These are phyloP conservation scores for Propithecus deckenii DNA, from an alignment of 2,797 vertebrate genomes.

Conservation along the genomic window DNA sequence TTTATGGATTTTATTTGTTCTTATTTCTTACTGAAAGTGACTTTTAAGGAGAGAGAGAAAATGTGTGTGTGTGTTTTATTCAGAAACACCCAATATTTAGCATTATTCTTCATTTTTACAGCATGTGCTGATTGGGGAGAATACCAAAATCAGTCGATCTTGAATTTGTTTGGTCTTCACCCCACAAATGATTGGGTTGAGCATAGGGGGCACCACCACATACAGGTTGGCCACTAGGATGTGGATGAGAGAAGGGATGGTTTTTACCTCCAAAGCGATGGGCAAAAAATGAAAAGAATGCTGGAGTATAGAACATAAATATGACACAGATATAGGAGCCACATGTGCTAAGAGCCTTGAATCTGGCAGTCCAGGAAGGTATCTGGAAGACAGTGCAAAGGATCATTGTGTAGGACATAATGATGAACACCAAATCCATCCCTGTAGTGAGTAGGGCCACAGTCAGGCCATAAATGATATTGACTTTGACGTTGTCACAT, in stretches of 20 bases:
- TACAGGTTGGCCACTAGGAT: constrained; percentile 74
- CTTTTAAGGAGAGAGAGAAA: not conserved
- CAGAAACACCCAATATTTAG: not conserved
- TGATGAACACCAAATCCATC: constrained; percentile 69
- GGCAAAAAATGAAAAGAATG: constrained; percentile 72
- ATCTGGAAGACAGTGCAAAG: constrained; percentile 69
- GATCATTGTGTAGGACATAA: constrained; percentile 62
- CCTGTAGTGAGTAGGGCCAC: constrained; percentile 75
- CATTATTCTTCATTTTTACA: not conserved
- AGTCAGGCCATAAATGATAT: constrained; percentile 73
- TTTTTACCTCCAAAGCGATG: constrained; percentile 71
- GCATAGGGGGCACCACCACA: constrained; percentile 69
- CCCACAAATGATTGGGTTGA: constrained; percentile 75
- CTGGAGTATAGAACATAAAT: constrained; percentile 75
- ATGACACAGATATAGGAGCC: constrained; percentile 76
- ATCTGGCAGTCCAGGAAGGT: constrained; percentile 51
- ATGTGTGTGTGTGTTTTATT: not conserved
- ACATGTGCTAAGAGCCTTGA: constrained; percentile 73
- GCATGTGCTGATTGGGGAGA: not conserved
- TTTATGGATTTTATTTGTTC: not conserved
- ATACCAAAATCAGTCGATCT: not conserved
- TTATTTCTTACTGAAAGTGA: not conserved
- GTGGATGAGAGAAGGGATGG: constrained; percentile 67
- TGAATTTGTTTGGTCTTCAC: constrained; percentile 71
- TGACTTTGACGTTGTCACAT: constrained; percentile 65